A percentile compares a stretch with the other conserved stretches of the same genome.
Evolutionary conservation across 2,888 invertebrate species (phyloP).

Genomic region (Pristionchus arcanus): DNA sequence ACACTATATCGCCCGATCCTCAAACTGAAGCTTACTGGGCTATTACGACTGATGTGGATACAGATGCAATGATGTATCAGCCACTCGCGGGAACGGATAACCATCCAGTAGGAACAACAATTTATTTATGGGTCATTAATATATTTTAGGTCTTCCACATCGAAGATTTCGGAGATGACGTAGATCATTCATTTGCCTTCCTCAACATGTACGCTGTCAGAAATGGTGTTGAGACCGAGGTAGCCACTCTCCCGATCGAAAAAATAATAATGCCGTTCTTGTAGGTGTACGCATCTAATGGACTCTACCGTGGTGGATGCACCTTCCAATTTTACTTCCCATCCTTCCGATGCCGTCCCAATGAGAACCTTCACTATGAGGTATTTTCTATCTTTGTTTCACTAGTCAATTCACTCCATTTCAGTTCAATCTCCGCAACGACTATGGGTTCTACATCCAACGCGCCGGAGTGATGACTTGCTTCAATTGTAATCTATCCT

Average conservation of each 20-base stretch:
- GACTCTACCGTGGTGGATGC: slow-evolving; percentile 70
- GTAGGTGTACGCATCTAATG: slow-evolving; percentile 67
- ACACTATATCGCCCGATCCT: not conserved
- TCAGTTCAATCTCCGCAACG: slow-evolving; percentile 68
- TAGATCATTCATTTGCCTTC: slow-evolving; percentile 57
- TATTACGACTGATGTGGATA: slow-evolving; percentile 44
- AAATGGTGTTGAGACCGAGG: slow-evolving; percentile 62
- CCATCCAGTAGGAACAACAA: not conserved
- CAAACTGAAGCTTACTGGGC: slow-evolving; percentile 28
- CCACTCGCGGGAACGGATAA: not conserved
- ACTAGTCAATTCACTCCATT: not conserved
- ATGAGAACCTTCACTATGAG: slow-evolving; percentile 72
- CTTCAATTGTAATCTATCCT: slow-evolving; percentile 55
- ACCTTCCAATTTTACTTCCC: slow-evolving; percentile 71
- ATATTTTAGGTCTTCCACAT: slow-evolving; percentile 58
- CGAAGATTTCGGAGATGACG: not conserved
- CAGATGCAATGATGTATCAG: slow-evolving; percentile 61
- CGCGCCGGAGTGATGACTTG: slow-evolving; percentile 73
- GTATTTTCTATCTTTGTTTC: slow-evolving; percentile 23
- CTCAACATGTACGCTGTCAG: slow-evolving; percentile 67
- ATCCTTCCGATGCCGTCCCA: slow-evolving; percentile 66
- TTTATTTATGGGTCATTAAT: not conserved
- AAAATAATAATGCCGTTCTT: not conserved
- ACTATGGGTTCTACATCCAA: slow-evolving; percentile 66
- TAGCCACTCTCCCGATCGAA: not conserved